phyloP scores from a whole-genome alignment of 2,888 invertebrate genomes.

The Cosmia pyralina region DNA sequence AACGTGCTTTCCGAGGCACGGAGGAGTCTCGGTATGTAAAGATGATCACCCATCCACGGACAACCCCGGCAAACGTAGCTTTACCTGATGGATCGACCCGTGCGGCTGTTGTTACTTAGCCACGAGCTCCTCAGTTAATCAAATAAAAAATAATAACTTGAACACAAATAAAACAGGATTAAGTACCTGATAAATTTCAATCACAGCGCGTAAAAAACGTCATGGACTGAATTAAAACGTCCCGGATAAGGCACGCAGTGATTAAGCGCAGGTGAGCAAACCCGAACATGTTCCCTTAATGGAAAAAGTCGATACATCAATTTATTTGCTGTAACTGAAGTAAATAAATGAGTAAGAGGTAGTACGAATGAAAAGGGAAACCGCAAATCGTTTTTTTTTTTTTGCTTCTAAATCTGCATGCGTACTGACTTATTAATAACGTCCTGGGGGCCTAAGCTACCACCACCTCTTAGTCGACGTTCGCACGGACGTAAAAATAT shows the following conservation, averaged over 20 bases:
- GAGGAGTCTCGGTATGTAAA: too few species aligned
- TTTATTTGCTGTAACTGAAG: slow-evolving; percentile 34
- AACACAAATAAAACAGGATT: too few species aligned
- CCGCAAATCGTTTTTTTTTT: neutral
- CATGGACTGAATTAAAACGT: slow-evolving; percentile 44
- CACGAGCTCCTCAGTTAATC: too few species aligned
- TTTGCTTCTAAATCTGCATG: slow-evolving; percentile 6
- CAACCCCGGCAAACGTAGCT: too few species aligned
- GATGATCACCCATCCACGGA: too few species aligned
- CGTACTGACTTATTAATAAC: neutral
- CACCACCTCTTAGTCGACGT: too few species aligned
- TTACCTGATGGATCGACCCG: too few species aligned
- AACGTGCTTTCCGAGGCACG: too few species aligned
- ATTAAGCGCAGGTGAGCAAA: slow-evolving; percentile 51
- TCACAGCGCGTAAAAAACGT: slow-evolving; percentile 18
- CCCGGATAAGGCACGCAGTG: slow-evolving; percentile 14
- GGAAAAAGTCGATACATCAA: slow-evolving; percentile 60
- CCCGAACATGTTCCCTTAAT: slow-evolving; percentile 43
- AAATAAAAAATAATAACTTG: too few species aligned
- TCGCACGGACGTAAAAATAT: too few species aligned
- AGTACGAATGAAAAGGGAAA: neutral
- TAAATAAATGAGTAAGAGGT: slow-evolving; percentile 21
- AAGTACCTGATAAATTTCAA: neutral
- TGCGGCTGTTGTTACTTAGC: too few species aligned
- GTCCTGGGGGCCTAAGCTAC: too few species aligned